phyloP scores from a whole-genome alignment of 1,140 invertebrate species.

The Whitmania pigra region DNA sequence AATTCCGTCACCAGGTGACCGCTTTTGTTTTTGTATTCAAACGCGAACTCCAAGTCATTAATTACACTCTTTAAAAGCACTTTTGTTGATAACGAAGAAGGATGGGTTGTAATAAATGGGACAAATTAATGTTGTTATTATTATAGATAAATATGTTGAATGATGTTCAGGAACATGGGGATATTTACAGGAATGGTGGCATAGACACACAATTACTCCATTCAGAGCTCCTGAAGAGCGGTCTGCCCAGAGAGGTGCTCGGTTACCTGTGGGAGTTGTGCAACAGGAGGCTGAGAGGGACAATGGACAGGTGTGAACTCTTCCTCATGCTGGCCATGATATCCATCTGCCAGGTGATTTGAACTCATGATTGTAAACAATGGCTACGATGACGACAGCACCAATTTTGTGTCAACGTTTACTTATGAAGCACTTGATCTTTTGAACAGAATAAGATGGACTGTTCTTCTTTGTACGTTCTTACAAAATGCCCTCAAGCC shows the following conservation, averaged over 20 bases:
- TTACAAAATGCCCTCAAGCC: conserved; percentile 46
- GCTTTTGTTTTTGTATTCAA: not conserved
- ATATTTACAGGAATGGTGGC: conserved; percentile 35
- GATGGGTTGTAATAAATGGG: too few relatives aligned
- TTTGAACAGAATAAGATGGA: conserved; percentile 44
- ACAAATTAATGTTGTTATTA: not conserved
- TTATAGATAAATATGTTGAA: not conserved
- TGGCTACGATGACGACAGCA: not conserved
- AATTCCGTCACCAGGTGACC: not conserved
- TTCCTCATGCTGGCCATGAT: conserved; percentile 52
- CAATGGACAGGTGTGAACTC: conserved; percentile 51
- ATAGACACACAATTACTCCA: conserved; percentile 53
- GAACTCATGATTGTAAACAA: not conserved
- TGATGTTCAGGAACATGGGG: not conserved
- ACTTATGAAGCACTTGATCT: not conserved
- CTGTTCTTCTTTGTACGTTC: conserved; percentile 45
- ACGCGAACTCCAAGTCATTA: not conserved
- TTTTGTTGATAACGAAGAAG: not conserved
- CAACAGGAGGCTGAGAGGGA: conserved; percentile 50
- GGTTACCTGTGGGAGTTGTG: conserved; percentile 54
- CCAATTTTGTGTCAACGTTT: not conserved
- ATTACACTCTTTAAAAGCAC: not conserved
- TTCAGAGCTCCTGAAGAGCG: conserved; percentile 51
- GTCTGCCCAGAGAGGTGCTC: conserved; percentile 48
- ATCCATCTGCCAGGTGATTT: conserved; percentile 49